Base-by-base conservation (phyloP, 2,888 invertebrate species). In the Athalia rosae region DNA sequence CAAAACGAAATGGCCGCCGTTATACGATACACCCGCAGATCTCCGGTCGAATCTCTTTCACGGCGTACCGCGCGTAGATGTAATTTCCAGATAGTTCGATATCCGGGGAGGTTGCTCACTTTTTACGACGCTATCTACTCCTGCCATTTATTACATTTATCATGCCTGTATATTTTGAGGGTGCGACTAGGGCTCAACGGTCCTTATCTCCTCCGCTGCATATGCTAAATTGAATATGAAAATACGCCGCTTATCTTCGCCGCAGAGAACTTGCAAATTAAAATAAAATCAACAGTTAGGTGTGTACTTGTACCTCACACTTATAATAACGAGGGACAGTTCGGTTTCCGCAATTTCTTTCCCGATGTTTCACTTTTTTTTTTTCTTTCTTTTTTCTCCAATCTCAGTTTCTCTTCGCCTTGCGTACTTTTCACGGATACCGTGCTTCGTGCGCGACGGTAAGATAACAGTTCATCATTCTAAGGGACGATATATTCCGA, bases 151-250 rank as follows among this genome's bases (percentile, higher is more conserved):
- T 87, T 86, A 85, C 77, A 81, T 79, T 79, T 79, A 77, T 81
- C 81, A 80, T 81, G 80, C 79, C 77, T 78, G 80, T 82, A 80
- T 82, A 81, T 82, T 82, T 84, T 82, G 80, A 79, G 80, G 82
- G 85, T 83, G 85, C 80, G 81, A 80, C 77, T 74, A 77, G 77
- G 79, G 77, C 62, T 74, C 43, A 74, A 74, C 61, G 74, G 61
- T 61, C 84, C 86, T 89, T 89, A 88, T 89, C 89, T 87, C 78
- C 82, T 69, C 83, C 83, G 81, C 80, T 80, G 84, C 83, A 87
- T 89, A 89, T 89, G 89, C 88, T 89, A 89, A 89, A 90, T 90
- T 90, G 89, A 90, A 90, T 90, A 89, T 89, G 89, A 89, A 90
- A 89, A 88, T 88, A 89, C 88, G 85, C 85, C 84, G 88, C 89